These are phyloP conservation scores for Lepidurus couesii DNA, from an alignment of 1,140 invertebrate genomes.

Conservation along the genomic window DNA sequence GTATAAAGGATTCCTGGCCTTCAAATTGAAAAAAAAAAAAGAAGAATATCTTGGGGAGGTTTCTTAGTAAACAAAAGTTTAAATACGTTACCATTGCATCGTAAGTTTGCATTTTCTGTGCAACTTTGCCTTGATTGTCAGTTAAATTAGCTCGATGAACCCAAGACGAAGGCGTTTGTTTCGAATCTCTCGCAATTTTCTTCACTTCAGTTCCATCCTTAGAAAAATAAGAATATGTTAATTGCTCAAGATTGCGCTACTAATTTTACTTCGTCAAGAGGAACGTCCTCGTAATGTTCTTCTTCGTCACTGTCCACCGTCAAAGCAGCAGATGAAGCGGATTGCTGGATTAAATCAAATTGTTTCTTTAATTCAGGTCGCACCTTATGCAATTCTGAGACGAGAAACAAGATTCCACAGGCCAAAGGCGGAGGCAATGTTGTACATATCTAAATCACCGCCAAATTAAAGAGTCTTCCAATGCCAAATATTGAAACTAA, in stretches of 20 bases:
- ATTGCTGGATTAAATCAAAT: conserved; percentile 29
- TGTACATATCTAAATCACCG: background rate
- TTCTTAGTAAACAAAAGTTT: background rate
- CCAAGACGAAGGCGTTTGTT: conserved; percentile 42
- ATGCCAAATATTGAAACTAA: background rate
- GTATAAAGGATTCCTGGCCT: conserved; percentile 31
- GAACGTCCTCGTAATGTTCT: conserved; percentile 44
- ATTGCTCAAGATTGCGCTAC: conserved; percentile 41
- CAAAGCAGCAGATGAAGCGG: background rate
- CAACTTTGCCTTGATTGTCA: conserved; percentile 28
- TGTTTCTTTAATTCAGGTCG: conserved; percentile 40
- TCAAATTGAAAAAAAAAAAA: background rate
- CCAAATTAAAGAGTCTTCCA: background rate
- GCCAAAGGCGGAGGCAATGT: conserved; percentile 46
- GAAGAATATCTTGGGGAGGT: conserved; percentile 17
- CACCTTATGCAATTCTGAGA: conserved; percentile 61
- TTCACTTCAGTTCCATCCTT: conserved; percentile 40
- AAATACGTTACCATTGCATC: background rate
- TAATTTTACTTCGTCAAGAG: conserved; percentile 46
- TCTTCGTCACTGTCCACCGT: conserved; percentile 41
- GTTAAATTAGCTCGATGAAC: conserved; percentile 41
- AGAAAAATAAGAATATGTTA: background rate
- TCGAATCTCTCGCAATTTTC: conserved; percentile 35
- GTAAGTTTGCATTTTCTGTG: background rate
- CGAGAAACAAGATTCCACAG: conserved; percentile 68